Conservation (phyloP, 2,113 vertebrate genomes). For the Anolis sagrei region DNA sequence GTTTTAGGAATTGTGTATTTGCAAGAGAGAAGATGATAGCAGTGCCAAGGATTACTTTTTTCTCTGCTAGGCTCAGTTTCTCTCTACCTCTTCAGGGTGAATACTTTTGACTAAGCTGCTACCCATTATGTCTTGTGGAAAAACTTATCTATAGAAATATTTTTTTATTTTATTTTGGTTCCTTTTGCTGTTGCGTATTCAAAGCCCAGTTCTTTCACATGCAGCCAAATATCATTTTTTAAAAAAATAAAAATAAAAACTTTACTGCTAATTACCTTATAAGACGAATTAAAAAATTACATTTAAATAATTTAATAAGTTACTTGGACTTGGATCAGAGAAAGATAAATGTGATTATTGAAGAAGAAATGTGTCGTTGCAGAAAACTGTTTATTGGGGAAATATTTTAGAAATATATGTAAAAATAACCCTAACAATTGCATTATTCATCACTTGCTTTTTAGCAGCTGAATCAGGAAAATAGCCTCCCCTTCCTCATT, state of each 20-base stretch:
- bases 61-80: constrained; percentile 70
- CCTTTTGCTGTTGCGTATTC: constrained; percentile 59
- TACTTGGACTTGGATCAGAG: constrained; percentile 56
- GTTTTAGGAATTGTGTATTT: constrained; percentile 69
- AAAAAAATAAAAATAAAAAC: constrained; percentile 49
- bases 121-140: constrained; percentile 62
- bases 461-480: constrained; percentile 71
- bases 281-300: constrained; percentile 66
- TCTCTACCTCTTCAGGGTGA: constrained; percentile 80
- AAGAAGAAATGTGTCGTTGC: constrained; percentile 71
- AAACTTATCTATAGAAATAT: constrained; percentile 66
- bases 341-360: constrained; percentile 71
- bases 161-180: constrained; percentile 53
- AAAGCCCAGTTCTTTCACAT: constrained; percentile 60
- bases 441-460: constrained; percentile 69
- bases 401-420: constrained; percentile 92
- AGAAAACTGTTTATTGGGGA: constrained; percentile 69
- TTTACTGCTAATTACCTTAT: constrained; percentile 57
- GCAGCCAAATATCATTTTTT: constrained; percentile 65
- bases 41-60: constrained; percentile 69
- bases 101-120: constrained; percentile 75
- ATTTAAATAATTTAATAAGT: constrained; percentile 60
- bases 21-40: constrained; percentile 73
- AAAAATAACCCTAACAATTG: constrained; percentile 80
- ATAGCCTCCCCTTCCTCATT: constrained; percentile 70